These are phyloP conservation scores for Uria aalge DNA, from an alignment of 2,113 vertebrate genomes.

Conservation along the genomic window DNA sequence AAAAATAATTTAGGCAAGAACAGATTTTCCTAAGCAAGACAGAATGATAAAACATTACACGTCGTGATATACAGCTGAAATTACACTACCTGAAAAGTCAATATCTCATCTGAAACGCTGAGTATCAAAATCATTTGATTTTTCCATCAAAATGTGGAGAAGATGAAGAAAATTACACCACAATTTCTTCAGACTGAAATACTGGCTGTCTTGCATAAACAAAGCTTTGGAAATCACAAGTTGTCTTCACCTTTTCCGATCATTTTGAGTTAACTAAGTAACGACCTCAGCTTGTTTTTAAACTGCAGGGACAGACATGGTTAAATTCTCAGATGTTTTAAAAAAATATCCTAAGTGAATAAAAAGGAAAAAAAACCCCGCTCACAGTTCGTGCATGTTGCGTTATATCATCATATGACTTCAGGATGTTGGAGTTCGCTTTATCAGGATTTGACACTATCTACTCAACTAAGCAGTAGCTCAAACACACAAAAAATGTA, in stretches of 20 bases:
- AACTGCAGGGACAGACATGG: background rate
- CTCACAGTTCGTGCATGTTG: background rate
- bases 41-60: slow-evolving; percentile 43
- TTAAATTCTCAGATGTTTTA: slow-evolving; percentile 11
- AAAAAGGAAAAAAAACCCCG: background rate
- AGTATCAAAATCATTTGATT: slow-evolving; percentile 10
- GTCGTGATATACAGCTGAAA: slow-evolving; percentile 19
- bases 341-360: slow-evolving; percentile 33
- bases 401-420: slow-evolving; percentile 36
- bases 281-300: slow-evolving; percentile 19
- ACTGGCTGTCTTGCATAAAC: background rate
- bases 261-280: slow-evolving; percentile 41
- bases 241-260: slow-evolving; percentile 41
- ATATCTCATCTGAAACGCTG: slow-evolving; percentile 14
- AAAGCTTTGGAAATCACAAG: slow-evolving; percentile 3
- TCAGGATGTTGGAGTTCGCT: slow-evolving; percentile 7
- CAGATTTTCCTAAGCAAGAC: slow-evolving; percentile 35
- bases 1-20: slow-evolving; percentile 51
- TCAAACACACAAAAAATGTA: background rate
- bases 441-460: slow-evolving; percentile 53
- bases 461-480: slow-evolving; percentile 39
- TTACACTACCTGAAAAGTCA: slow-evolving; percentile 18
- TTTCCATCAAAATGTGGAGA: slow-evolving; percentile 23
- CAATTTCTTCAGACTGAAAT: slow-evolving; percentile 33
- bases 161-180: slow-evolving; percentile 12